Evolutionary conservation across 2,888 invertebrate genomes (phyloP), one percentile per base, ranked within the genome.

Genomic region (Aphelenchoides bicaudatus): DNA sequence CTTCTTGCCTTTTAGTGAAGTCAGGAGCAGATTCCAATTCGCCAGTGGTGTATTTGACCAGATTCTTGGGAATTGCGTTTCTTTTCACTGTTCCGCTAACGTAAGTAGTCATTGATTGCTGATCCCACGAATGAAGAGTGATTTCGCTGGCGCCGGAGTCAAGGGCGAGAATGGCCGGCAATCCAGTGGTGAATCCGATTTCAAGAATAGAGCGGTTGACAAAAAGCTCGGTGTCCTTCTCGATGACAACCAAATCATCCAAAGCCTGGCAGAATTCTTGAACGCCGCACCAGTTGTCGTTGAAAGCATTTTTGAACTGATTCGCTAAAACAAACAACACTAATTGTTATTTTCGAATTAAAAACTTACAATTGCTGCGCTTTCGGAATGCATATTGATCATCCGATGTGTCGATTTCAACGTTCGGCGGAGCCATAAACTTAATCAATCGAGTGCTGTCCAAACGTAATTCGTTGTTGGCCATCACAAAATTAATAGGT

Each of bases 271-370:
- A 73, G 8, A 75, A 58, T 2, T 66, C 63, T 56, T 66, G 66
- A 30, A 75, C 73, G 34, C 74, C 72, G 29, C 73, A 72, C 74
- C 74, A 75, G 27, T 69, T 67, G 50, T 75, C 73, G 8, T 34
- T 37, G n/a, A n/a, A n/a, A n/a, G n/a, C n/a, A n/a, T n/a, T n/a
- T n/a, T n/a, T n/a, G n/a, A 52, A 48, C 23, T 61, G 50, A 27
- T 31, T 62, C 13, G 27, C 64, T 59, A 62, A 38, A 28, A 55
- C 54, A 23, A 55, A 30, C 59, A 55, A 21, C 28, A 58, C 57
- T 28, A 58, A 23, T 23, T 55, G 43, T 56, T 27, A 25, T 61
- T 21, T 27, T 30, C 37, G 28, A 29, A 21, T 51, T 48, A 29
- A 23, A 21, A 19, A 61, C 46, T 39, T 39, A 52, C 60, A 58